phyloP scores from a whole-genome alignment of 1,140 invertebrate species.

The Drosophila novamexicana region DNA sequence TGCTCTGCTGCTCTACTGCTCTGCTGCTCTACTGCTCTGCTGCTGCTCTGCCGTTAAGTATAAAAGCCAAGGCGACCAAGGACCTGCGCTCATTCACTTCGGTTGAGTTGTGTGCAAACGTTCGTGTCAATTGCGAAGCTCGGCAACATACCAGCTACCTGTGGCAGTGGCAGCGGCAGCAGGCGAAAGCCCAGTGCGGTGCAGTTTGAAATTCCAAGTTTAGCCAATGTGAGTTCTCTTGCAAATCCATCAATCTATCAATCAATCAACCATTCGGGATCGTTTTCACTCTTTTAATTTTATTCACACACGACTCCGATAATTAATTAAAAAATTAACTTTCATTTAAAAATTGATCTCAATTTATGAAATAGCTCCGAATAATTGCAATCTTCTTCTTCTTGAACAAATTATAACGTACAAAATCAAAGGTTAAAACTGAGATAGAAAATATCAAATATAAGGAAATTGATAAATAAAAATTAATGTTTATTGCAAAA shows the following conservation, averaged over 20 bases:
- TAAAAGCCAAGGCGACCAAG: constrained; percentile 54
- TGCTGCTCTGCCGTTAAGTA: constrained; percentile 36
- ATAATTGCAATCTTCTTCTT: too few relatives aligned
- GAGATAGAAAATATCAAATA: too few relatives aligned
- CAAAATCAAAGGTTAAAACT: too few relatives aligned
- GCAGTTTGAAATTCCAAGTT: constrained; percentile 22
- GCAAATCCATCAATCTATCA: background rate
- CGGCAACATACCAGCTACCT: constrained; percentile 38
- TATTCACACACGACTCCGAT: too few relatives aligned
- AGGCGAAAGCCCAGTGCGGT: constrained; percentile 35
- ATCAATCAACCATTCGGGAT: background rate
- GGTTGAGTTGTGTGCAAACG: constrained; percentile 55
- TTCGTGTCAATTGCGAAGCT: constrained; percentile 35
- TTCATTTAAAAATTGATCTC: too few relatives aligned
- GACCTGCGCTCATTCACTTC: constrained; percentile 60
- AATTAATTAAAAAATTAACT: too few relatives aligned
- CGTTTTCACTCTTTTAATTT: too few relatives aligned
- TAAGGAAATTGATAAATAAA: too few relatives aligned
- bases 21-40: constrained; percentile 23
- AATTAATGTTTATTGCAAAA: too few relatives aligned
- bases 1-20: constrained; percentile 18
- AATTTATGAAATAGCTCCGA: too few relatives aligned
- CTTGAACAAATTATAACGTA: too few relatives aligned
- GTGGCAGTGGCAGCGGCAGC: constrained; percentile 37
- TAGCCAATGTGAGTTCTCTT: constrained; percentile 43